These are phyloP conservation scores for Gobius niger DNA, from an alignment of 2,113 vertebrate genomes.

Conservation along the genomic window DNA sequence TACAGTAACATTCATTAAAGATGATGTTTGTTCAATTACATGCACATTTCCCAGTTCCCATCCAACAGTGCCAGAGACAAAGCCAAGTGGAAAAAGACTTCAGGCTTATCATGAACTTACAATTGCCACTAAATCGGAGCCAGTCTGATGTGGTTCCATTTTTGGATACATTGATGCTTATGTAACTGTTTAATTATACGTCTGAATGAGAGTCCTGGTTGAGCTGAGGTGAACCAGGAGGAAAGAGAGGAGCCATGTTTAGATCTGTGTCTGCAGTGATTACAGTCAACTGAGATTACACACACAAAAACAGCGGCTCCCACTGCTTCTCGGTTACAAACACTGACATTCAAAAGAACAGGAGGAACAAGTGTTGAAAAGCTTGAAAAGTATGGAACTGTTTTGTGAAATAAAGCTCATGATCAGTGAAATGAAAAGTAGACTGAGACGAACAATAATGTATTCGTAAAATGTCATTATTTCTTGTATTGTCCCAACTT, in stretches of 20 bases:
- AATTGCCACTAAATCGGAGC: neutral
- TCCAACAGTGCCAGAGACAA: neutral
- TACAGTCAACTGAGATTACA: conserved; percentile 64
- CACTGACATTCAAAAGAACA: neutral
- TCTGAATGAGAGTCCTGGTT: neutral
- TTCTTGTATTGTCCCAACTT: no score
- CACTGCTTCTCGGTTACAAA: conserved; percentile 13
- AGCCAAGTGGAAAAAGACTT: neutral
- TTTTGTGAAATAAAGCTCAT: neutral
- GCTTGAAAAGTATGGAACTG: neutral
- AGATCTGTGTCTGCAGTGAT: conserved; percentile 57
- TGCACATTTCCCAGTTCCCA: neutral
- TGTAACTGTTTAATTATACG: neutral
- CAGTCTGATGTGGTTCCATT: neutral
- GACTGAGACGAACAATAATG: neutral
- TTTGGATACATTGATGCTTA: neutral
- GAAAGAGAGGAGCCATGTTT: conserved; percentile 28
- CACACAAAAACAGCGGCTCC: neutral
- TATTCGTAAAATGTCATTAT: neutral
- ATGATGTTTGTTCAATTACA: neutral
- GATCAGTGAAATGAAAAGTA: neutral
- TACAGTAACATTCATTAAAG: no score
- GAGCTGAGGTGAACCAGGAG: neutral
- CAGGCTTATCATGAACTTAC: neutral
- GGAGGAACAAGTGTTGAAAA: neutral